A percentile compares a stretch with the other conserved stretches of the same genome.
Conservation (phyloP, 2,113 vertebrate genomes). For the Panthera leo region DNA sequence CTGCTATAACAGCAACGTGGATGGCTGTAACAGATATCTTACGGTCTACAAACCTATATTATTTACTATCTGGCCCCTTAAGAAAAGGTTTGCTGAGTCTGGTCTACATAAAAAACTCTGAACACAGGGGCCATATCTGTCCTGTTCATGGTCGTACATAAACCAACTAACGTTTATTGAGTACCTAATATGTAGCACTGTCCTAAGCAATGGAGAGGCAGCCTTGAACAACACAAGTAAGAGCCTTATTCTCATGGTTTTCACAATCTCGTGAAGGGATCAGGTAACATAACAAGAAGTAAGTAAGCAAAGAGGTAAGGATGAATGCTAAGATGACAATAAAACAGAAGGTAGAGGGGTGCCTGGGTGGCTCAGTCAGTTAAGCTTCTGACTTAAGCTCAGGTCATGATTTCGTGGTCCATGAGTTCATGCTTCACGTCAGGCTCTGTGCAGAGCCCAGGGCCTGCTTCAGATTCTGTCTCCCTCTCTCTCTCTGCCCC, state of each 20-base stretch:
- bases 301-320: not conserved
- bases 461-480: no score
- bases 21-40: not conserved
- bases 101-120: not conserved
- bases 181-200: not conserved
- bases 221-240: not conserved
- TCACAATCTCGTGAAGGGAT: not conserved
- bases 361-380: no score
- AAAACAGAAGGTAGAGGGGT: not conserved
- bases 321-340: not conserved
- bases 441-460: no score
- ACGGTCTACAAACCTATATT: not conserved
- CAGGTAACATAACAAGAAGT: not conserved
- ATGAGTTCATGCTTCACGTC: no score
- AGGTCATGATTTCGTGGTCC: no score
- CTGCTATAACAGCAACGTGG: not conserved
- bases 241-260: not conserved
- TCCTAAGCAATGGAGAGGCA: not conserved
- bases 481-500: no score
- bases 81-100: not conserved
- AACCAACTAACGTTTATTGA: not conserved
- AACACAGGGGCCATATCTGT: not conserved
- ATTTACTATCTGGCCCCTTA: not conserved
- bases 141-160: not conserved
- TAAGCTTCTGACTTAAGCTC: no score